Evolutionary conservation across 2,113 vertebrate species (phyloP).

Genomic region (Procapra przewalskii): DNA sequence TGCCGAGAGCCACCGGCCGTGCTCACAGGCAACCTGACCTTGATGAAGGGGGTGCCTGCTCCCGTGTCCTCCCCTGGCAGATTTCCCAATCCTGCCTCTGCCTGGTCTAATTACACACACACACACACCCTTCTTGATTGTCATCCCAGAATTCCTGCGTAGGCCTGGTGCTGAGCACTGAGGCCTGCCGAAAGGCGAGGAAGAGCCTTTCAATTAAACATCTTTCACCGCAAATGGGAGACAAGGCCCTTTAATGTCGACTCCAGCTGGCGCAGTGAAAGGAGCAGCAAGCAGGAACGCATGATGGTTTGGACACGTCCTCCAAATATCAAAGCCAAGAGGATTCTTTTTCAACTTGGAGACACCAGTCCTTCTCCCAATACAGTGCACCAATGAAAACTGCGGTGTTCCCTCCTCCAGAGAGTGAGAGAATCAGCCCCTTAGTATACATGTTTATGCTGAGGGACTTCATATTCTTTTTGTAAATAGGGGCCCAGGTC

Average conservation of each 20-base stretch:
- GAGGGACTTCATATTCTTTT: not conserved
- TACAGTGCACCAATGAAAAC: not conserved
- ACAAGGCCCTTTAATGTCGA: not conserved
- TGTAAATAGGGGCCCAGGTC: not conserved
- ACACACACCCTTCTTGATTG: not conserved
- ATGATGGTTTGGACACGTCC: not conserved
- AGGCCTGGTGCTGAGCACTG: not conserved
- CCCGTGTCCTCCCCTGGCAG: not conserved
- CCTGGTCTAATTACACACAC: not conserved
- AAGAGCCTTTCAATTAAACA: slow-evolving; percentile 22
- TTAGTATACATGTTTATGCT: not conserved
- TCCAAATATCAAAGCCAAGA: not conserved
- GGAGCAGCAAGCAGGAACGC: not conserved
- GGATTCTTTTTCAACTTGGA: not conserved
- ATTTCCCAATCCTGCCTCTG: not conserved
- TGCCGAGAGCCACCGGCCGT: fast-evolving
- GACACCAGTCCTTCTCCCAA: not conserved
- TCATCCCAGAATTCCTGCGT: not conserved
- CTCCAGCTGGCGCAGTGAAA: not conserved
- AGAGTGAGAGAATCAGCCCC: not conserved
- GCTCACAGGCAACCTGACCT: fast-evolving
- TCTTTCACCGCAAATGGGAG: not conserved
- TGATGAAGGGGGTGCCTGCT: fast-evolving
- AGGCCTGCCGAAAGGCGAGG: no score
- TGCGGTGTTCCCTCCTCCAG: not conserved